Conservation (phyloP, 2,797 vertebrate genomes). For the Tapirus indicus region DNA sequence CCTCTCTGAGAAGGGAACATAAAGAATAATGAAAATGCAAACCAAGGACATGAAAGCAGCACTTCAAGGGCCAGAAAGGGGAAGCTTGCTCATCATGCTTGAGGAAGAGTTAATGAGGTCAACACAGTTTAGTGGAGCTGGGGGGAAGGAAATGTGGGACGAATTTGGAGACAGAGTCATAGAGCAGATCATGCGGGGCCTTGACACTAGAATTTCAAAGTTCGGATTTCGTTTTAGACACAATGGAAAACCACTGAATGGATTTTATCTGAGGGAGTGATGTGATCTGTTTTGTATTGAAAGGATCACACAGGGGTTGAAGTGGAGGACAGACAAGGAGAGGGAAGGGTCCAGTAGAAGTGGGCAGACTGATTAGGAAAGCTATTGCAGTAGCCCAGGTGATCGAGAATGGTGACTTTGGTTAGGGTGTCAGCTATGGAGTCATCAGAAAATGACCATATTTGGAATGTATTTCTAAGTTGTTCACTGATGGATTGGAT, state of each 20-base stretch:
- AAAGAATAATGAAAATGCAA: not conserved
- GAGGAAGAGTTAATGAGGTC: not conserved
- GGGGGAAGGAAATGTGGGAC: not conserved
- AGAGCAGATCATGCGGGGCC: not conserved
- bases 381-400: too few species aligned
- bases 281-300: not conserved
- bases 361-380: not conserved
- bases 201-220: not conserved
- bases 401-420: not conserved
- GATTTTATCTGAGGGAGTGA: not conserved
- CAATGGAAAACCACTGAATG: not conserved
- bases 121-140: not conserved
- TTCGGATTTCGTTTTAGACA: not conserved
- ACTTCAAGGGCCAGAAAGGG: fast-evolving
- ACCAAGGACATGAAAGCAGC: too few species aligned
- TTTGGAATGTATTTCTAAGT: not conserved
- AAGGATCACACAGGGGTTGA: not conserved
- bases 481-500: not conserved
- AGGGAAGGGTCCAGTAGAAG: not conserved
- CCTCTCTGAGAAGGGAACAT: not conserved
- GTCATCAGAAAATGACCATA: not conserved
- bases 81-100: not conserved
- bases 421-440: not conserved
- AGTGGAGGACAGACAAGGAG: not conserved
- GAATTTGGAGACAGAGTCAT: not conserved